Base-by-base conservation (phyloP, 2,888 invertebrate species). In the Drosophila recens region DNA sequence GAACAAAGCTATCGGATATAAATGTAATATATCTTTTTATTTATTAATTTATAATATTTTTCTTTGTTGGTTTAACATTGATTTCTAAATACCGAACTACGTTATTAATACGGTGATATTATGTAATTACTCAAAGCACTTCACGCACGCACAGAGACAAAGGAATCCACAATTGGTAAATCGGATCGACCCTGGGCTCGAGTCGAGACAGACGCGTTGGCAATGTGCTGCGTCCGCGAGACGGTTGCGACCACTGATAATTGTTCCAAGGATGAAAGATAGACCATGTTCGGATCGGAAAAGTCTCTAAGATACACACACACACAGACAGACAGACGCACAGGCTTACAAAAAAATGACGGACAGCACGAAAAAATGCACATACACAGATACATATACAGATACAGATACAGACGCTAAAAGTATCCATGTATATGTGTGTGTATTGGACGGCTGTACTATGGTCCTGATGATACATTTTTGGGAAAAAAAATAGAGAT, bases 201-300 rank as follows among this genome's bases (percentile, higher is more conserved):
- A 30, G 8, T 30, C 15, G 9, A 45, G 15, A 57, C 10, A 20
- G 63, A 27, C 38, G 54, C 61, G 54, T 59, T 43, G 13, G 48
- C 45, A 65, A 36, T 54, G 72, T 76, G 67, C 59, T 64, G 76
- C 48, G 57, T 53, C 33, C 57, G 65, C 76, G 57, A 74, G 49
- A 33, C 20, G 13, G 64, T 52, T 64, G 59, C 56, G 52, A 64
- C 67, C 63, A 72, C 67, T 65, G 61, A 78, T 72, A 75, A 75
- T 64, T 78, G 62, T 63, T 23, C 49, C 6, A 27, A 56, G 61
- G 48, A 68, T 53, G 40, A 51, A 68, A 54, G 52, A 72, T 77
- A 73, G 34, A 54, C 34, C 53, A 51, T 45, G 63, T 36, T 33
- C 43, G 58, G 46, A 67, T 72, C 45, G 20, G 42, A 40, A 46